Evolutionary conservation across 1,140 invertebrate genomes (phyloP).

Genomic region (Goniozus legneri): DNA sequence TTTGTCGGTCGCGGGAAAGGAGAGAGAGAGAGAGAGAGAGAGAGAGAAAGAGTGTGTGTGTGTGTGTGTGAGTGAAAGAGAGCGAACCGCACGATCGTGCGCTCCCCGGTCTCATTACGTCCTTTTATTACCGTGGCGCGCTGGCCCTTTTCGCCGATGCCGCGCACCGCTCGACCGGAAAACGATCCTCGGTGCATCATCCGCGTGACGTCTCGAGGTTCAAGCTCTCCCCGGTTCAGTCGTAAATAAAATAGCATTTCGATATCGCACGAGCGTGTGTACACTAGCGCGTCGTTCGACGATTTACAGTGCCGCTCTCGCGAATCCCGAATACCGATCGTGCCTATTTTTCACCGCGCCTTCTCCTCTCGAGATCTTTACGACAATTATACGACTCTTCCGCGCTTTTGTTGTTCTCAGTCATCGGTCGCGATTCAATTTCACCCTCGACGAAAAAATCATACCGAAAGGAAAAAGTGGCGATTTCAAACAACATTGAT

Average conservation of each 20-base stretch:
- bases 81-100: conserved; percentile 10
- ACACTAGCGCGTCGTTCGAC: not conserved
- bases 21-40: too few species aligned
- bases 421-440: too few species aligned
- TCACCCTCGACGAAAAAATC: too few species aligned
- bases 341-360: too few species aligned
- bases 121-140: conserved; percentile 35
- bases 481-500: too few species aligned
- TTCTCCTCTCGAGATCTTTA: too few species aligned
- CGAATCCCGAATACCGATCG: too few species aligned
- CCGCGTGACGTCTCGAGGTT: conserved; percentile 10
- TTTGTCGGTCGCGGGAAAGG: conserved; percentile 23
- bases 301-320: conserved; percentile 1
- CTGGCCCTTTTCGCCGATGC: conserved; percentile 25
- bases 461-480: too few species aligned
- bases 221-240: conserved; percentile 23
- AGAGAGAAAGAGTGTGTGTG: too few species aligned
- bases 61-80: too few species aligned
- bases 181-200: conserved; percentile 32
- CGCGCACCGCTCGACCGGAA: conserved; percentile 38
- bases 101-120: conserved; percentile 39
- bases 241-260: conserved; percentile 31
- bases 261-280: conserved; percentile 23
- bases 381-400: too few species aligned
- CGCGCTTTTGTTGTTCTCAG: too few species aligned